phyloP scores from a whole-genome alignment of 2,888 invertebrate genomes.

The Strigamia transsilvanica region DNA sequence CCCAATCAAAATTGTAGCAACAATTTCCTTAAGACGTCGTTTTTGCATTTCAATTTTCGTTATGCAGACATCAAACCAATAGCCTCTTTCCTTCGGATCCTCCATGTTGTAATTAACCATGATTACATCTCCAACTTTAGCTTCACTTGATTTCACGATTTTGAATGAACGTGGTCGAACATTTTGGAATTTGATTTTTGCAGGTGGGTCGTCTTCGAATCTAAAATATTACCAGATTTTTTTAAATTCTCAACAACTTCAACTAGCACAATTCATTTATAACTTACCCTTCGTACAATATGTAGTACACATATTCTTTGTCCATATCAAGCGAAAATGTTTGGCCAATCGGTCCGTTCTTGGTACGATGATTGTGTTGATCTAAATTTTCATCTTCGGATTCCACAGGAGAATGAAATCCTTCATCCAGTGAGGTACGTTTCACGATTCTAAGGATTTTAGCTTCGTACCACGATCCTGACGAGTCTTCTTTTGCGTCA shows the following conservation, averaged over 20 bases:
- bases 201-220: conserved; percentile 57
- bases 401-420: background rate
- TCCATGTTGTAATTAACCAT: conserved; percentile 81
- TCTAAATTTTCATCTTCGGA: background rate
- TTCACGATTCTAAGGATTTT: conserved; percentile 68
- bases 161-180: conserved; percentile 75
- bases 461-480: conserved; percentile 80
- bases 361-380: background rate
- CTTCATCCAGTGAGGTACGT: background rate
- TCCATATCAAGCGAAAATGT: background rate
- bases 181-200: conserved; percentile 65
- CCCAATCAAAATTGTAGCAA: conserved; percentile 72
- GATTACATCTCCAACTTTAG: conserved; percentile 71
- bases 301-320: conserved; percentile 25
- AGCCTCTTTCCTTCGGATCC: conserved; percentile 72
- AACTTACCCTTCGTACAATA: conserved; percentile 61
- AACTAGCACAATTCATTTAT: background rate
- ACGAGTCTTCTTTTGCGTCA: conserved; percentile 71
- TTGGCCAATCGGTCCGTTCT: background rate
- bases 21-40: conserved; percentile 63
- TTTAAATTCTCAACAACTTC: background rate
- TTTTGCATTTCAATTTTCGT: conserved; percentile 59
- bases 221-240: conserved; percentile 54
- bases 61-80: conserved; percentile 71
- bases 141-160: conserved; percentile 67